These are phyloP conservation scores for Cylloceria caligata DNA, from an alignment of 2,888 invertebrate genomes.

Conservation along the genomic window DNA sequence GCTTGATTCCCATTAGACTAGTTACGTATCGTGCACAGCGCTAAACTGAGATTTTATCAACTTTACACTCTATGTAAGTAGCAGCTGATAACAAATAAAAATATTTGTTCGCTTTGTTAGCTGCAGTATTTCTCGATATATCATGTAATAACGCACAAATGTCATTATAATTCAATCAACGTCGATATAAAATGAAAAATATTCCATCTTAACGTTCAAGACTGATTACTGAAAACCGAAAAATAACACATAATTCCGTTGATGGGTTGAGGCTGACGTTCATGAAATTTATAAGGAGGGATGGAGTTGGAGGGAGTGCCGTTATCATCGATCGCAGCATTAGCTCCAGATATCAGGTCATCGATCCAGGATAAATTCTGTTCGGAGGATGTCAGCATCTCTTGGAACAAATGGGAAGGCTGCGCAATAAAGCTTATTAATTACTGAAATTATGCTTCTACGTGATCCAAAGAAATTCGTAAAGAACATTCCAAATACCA, in stretches of 20 bases:
- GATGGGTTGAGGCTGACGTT: slow-evolving; percentile 78
- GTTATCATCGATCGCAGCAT: slow-evolving; percentile 57
- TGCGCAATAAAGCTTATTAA: not conserved
- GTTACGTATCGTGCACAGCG: not conserved
- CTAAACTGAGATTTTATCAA: too few species aligned
- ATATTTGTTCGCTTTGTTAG: not conserved
- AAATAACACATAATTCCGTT: slow-evolving; percentile 81
- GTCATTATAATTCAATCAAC: not conserved
- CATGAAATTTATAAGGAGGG: slow-evolving; percentile 76
- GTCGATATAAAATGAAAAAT: not conserved
- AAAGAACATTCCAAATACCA: slow-evolving; percentile 75
- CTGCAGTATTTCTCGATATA: not conserved
- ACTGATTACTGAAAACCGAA: slow-evolving; percentile 80
- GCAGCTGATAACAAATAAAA: slow-evolving; percentile 6
- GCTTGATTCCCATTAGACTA: not conserved
- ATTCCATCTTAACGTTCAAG: slow-evolving; percentile 29
- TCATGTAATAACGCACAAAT: not conserved
- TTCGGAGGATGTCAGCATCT: slow-evolving; percentile 80
- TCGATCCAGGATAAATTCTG: slow-evolving; percentile 79
- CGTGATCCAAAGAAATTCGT: not conserved
- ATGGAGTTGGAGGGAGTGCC: slow-evolving; percentile 50
- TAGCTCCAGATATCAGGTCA: slow-evolving; percentile 62
- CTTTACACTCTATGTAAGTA: too few species aligned
- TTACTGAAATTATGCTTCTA: not conserved
- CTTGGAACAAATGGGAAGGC: slow-evolving; percentile 78